These are phyloP conservation scores for Holothuria leucospilota DNA, from an alignment of 53 echinoderm and acorn worm species.

Conservation along the genomic window DNA sequence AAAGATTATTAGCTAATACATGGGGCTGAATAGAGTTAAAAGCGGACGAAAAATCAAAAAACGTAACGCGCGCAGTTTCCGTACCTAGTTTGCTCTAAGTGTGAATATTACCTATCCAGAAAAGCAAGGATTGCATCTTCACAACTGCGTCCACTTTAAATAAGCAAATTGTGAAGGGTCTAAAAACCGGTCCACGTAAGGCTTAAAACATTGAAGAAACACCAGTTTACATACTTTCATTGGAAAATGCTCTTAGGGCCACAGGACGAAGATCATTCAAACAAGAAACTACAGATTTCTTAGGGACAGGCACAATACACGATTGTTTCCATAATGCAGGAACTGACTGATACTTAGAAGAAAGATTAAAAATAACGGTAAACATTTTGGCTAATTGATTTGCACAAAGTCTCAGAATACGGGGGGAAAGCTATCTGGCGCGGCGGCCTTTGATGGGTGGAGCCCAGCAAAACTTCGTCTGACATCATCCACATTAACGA, in stretches of 20 bases:
- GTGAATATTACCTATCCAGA: conserved; percentile 7
- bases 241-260: conserved; percentile 15
- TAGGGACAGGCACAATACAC: conserved; percentile 31
- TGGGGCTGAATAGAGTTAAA: conserved; percentile 35
- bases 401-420: conserved; percentile 19
- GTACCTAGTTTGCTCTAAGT: background rate
- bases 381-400: too few relatives aligned
- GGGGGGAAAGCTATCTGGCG: background rate
- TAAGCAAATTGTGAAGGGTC: conserved; percentile 31
- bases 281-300: conserved; percentile 11
- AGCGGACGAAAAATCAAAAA: conserved; percentile 37
- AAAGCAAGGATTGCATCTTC: conserved; percentile 24
- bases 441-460: conserved; percentile 5
- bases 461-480: background rate
- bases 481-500: conserved; percentile 4
- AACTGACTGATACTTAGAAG: background rate
- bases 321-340: too few relatives aligned
- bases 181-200: background rate
- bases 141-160: background rate
- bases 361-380: conserved; percentile 10
- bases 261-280: conserved; percentile 39
- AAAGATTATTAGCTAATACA: conserved; percentile 5
- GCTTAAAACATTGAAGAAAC: background rate
- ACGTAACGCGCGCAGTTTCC: background rate
- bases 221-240: conserved; percentile 21